Evolutionary conservation across 2,797 vertebrate genomes (phyloP), one percentile per base, ranked within the genome.

Genomic region (Chanos chanos): DNA sequence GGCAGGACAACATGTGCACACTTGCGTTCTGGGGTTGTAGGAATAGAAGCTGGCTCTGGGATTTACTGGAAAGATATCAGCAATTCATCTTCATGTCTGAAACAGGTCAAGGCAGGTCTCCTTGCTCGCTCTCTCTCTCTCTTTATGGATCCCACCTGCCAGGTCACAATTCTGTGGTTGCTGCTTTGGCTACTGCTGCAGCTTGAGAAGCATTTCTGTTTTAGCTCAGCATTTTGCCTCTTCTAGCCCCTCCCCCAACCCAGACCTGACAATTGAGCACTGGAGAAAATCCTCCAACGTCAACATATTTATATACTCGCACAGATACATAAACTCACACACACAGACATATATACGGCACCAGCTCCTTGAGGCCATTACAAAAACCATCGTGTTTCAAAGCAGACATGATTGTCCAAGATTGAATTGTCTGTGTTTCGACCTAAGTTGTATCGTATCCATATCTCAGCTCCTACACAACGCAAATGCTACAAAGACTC

Each of bases 41-140:
- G 28, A 34, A 51, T 19, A 34, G 47, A 44, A 48, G 13, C 49
- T 60, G 60, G 18, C 61, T 69, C 28, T 37, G 31, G 73, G 77
- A 71, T 76, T 84, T 79, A 81, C 83, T 81, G 85, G 77, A 87
- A 86, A 89, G 75, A 81, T 65, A 81, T 87, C 79, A 83, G 72
- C 60, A 52, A 56, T 69, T 64, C 69, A 70, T 76, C 73, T 86
- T 78, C 78, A 72, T 78, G 81, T 82, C 79, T 79, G 68, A 82
- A 84, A 86, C 89, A 91, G 83, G 88, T 89, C 87, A 88, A 75
- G 86, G 77, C 87, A 89, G 84, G 86, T 86, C 80, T 71, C 73
- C 73, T 48, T 34, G 56, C 72, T 56, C 67, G 70, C 68, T 19
- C 48, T 19, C 10, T 25, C 22, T 44, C 72, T 70, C 55, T 68